phyloP scores from a whole-genome alignment of 2,113 vertebrate genomes.

The Alethe castanea region DNA sequence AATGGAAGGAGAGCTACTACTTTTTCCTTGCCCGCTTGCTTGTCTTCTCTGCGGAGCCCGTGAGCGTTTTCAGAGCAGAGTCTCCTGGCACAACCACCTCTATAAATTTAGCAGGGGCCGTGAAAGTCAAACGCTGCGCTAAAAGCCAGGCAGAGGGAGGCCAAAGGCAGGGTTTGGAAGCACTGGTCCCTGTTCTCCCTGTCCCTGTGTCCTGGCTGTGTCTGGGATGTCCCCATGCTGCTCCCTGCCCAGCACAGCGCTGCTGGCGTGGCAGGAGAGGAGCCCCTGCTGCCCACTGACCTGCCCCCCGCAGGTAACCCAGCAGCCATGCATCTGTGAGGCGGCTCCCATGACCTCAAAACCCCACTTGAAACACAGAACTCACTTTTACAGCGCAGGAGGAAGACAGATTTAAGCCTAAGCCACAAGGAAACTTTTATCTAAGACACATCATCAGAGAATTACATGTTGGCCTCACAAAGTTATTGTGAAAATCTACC shows the following conservation, averaged over 20 bases:
- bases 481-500: neutral
- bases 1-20: constrained; percentile 20
- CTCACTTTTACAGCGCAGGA: neutral
- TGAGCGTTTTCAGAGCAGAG: neutral
- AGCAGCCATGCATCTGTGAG: neutral
- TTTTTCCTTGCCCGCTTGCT: neutral
- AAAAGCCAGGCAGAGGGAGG: neutral
- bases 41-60: neutral
- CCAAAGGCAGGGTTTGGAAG: neutral
- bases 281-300: neutral
- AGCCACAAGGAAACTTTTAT: neutral
- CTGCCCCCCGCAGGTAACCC: neutral
- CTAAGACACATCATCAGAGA: neutral
- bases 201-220: neutral
- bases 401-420: neutral
- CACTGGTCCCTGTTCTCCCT: neutral
- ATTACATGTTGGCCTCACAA: neutral
- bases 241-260: rapidly evolving
- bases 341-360: neutral
- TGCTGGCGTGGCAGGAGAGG: neutral
- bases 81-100: neutral
- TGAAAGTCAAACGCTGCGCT: neutral
- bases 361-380: neutral
- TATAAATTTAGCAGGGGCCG: constrained; percentile 12
- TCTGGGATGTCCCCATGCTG: neutral